phyloP scores from a whole-genome alignment of 2,113 vertebrate genomes.

The Orthonyx spaldingii region DNA sequence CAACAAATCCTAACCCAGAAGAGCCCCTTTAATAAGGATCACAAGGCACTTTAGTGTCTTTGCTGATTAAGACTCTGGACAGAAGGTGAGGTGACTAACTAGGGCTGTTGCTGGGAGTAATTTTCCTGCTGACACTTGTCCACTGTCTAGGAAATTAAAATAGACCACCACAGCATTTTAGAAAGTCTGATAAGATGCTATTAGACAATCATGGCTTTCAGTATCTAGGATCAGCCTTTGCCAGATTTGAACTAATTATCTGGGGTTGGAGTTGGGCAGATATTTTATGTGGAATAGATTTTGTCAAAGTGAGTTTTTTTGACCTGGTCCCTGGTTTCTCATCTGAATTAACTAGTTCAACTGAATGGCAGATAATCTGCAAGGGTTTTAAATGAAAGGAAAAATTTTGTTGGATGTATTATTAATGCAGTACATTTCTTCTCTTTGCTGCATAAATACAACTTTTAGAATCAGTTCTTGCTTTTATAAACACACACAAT shows the following conservation, averaged over 20 bases:
- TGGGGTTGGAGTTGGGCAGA: neutral
- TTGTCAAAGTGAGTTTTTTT: neutral
- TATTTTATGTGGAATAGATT: neutral
- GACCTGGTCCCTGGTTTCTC: neutral
- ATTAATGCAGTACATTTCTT: neutral
- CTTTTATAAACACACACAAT: neutral
- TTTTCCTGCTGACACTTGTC: neutral
- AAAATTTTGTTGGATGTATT: neutral
- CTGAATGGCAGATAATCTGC: neutral
- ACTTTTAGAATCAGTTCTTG: neutral
- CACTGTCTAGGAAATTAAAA: neutral
- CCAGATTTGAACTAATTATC: neutral
- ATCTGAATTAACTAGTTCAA: neutral
- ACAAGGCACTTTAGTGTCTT: neutral
- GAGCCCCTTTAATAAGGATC: slow-evolving; percentile 15
- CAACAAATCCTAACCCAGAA: neutral
- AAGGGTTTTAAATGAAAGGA: neutral
- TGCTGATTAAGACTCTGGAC: neutral
- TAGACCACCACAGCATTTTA: neutral
- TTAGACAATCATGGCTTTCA: neutral
- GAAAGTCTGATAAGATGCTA: neutral
- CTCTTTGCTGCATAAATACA: neutral
- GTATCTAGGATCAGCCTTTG: neutral
- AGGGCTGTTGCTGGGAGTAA: neutral
- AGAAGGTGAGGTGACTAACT: slow-evolving; percentile 6